Base-by-base conservation (phyloP, 1,140 invertebrate species). In the Diplogasteroides magnus region DNA sequence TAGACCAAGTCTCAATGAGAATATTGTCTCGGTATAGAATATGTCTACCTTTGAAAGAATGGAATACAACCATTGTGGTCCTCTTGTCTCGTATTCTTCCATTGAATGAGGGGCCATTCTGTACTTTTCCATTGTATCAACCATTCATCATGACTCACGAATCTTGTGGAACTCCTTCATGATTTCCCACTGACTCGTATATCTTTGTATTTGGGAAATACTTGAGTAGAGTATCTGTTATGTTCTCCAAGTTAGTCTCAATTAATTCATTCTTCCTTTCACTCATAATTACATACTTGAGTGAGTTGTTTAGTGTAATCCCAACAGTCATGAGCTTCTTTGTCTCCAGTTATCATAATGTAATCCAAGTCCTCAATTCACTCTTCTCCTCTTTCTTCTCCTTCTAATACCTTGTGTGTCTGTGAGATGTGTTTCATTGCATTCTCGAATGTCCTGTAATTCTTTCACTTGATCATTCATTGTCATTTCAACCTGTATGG, bases 161-260 rank as follows among this genome's bases (percentile, higher is more conserved):
- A 83, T 97, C 96, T 0, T 96, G 93, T 27, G 94, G 94, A 19
- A 91, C 90, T 73, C 91, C 90, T 85, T 98, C 94, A 80, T 98
- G 94, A 85, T 98, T 98, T 15, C 94, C 94, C 2, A 98, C 84
- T 0, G 93, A 91, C 11, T 93, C 91, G 83, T 93, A 97, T 61
- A 98, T 92, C 2, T 91, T 91, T 26, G 91, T 89, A 2, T 91
- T 89, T 0, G 93, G 92, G 78, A 98, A 94, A 66, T 84, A 84
- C 56, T 85, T 84, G 0, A 87, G 85, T 71, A 91, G 89, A 82
- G 90, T 90, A 32, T 86, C 78, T 65, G 90, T 88, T 0, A 92
- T 91, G 76, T 92, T 90, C 73, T 64, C 15, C 11, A 63, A 3
- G 19, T 6, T 48, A 11, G 37, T 48, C 19, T 11, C 6, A 48